Evolutionary conservation across 2,888 invertebrate genomes (phyloP), one percentile per base, ranked within the genome.

Genomic region (Zele albiditarsus): DNA sequence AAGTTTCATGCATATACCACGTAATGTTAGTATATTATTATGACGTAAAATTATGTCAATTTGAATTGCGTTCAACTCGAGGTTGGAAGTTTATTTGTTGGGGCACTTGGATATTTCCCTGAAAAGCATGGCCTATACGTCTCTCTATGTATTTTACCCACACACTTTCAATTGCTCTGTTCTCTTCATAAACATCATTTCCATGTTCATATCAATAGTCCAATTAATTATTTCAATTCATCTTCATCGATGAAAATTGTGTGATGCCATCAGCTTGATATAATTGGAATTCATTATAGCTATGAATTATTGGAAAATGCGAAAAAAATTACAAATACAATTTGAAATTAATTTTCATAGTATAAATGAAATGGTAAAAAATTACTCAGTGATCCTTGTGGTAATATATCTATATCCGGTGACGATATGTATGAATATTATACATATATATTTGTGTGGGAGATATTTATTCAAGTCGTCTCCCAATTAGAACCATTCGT

Each of bases 1-100:
- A 38, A 63, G 20, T 63, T 63, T 63, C 38, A 38, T 63, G 63
- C 53, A 23, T 53, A 53, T 53, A 20, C 53, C 53, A 53, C 53
- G 20, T 53, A 53, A 46, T n/a, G n/a, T 16, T 3, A n/a, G 10
- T 14, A 31, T 62, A 20, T 16, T 31, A 63, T 63, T 33, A 23
- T 63, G 12, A 20, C n/a, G 23, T 63, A n/a, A 33, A 63, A 63
- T 63, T 31, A 38, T 62, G 31, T 62, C 28, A 6, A 62, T 31
- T 27, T 16, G 8, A 63, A 63, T 33, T 63, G 31, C 23, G 20
- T 38, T n/a, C 12, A 20, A 38, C 33, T 38, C 38, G 33, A 63
- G 20, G 63, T 33, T 63, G 28, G 16, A 31, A 23, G 12, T 63
- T 63, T 60, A 60, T 28, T 60, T 20, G 20, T 53, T 20, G 8